A percentile compares a stretch with the other conserved stretches of the same genome.
These are phyloP conservation scores for Myodes glareolus DNA, from an alignment of 2,113 vertebrate genomes.

Conservation along the genomic window DNA sequence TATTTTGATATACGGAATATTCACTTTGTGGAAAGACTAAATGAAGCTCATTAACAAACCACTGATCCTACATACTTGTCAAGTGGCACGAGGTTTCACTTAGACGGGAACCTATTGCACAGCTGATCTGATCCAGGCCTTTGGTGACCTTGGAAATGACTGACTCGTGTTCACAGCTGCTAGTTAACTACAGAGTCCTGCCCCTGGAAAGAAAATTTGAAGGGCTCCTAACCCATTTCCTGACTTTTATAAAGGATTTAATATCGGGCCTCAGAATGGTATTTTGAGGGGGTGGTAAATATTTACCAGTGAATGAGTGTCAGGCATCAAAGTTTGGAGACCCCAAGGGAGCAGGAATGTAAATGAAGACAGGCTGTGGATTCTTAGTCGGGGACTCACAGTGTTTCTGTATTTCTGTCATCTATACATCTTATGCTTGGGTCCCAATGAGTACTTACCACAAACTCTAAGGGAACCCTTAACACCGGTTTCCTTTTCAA, in stretches of 20 bases:
- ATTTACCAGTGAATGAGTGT: neutral
- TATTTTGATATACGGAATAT: neutral
- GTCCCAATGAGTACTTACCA: neutral
- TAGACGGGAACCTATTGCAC: neutral
- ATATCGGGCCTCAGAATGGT: neutral
- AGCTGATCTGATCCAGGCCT: neutral
- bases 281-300: neutral
- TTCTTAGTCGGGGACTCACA: neutral
- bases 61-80: neutral
- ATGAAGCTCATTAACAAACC: neutral
- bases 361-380: neutral
- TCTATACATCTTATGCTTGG: neutral
- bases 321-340: neutral
- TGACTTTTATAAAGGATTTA: neutral
- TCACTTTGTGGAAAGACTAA: neutral
- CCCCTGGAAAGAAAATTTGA: neutral
- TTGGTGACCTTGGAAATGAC: neutral
- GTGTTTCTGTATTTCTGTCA: neutral
- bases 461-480: neutral
- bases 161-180: neutral
- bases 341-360: rapidly evolving
- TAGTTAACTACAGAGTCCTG: neutral
- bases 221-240: neutral
- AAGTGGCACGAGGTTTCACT: neutral
- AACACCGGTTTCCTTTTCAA: constrained; percentile 19